Evolutionary conservation across 2,888 invertebrate species (phyloP), one percentile per base, ranked within the genome.

Genomic region (Phytoseiulus persimilis): DNA sequence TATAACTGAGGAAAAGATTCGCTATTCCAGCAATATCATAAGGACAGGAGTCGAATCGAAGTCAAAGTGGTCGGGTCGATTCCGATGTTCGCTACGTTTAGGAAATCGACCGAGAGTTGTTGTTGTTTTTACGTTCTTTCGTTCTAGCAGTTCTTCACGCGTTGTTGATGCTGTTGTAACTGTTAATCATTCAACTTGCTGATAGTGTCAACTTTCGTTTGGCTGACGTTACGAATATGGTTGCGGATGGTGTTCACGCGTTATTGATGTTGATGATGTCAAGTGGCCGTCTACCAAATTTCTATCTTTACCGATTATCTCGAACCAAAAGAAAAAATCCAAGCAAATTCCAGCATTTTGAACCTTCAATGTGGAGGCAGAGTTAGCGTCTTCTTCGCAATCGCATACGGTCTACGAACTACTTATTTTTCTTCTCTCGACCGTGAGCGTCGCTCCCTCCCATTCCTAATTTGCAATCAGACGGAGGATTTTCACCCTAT

Each of bases 21-120:
- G 65, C 65, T 65, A 65, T 65, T 65, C 87, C 87, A 87, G 87
- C 87, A 87, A 87, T 87, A 87, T 45, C 87, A 87, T 87, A 87
- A 87, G 87, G 87, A 87, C 87, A 87, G 32, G 87, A 87, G 87
- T 87, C 87, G 45, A 87, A 87, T 87, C 87, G 87, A 87, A 87
- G 87, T 87, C 87, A 87, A 65, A 65, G 65, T 65, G 65, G 65
- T 65, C 65, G 65, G 65, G 65, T 65, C 65, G 65, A 65, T 65
- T 28, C 28, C 65, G 2, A 65, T 65, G 65, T 65, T 6, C 18
- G 65, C 65, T 23, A 65, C 65, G 18, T 65, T 65, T 65, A 1
- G 11, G 65, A 18, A 65, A 65, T 18, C 65, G 65, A 65, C 65
- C 65, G 65, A 65, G 65, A 65, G 65, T 65, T 65, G 65, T 65